These are phyloP conservation scores for Xestobium rufovillosum DNA, from an alignment of 2,888 invertebrate species.

Conservation along the genomic window DNA sequence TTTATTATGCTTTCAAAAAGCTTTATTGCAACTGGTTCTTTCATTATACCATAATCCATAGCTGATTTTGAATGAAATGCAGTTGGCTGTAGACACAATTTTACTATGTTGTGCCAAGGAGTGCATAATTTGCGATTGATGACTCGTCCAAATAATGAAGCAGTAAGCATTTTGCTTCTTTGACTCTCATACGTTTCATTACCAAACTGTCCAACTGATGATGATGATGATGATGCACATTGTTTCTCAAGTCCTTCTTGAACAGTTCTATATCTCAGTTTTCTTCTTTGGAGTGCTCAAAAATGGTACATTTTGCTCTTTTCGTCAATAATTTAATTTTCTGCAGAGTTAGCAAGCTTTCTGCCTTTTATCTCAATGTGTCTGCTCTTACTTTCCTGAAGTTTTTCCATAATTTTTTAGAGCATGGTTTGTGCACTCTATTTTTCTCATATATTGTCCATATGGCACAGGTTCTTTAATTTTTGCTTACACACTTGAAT, in stretches of 20 bases:
- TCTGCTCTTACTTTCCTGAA: conserved; percentile 19
- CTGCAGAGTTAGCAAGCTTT: conserved; percentile 15
- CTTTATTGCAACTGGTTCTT: conserved; percentile 19
- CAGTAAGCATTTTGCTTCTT: conserved; percentile 15
- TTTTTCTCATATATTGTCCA: conserved; percentile 20
- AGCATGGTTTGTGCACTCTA: conserved; percentile 23
- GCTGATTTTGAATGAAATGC: conserved; percentile 16
- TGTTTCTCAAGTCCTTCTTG: conserved; percentile 14
- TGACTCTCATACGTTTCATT: conserved; percentile 15
- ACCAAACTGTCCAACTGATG: conserved; percentile 16
- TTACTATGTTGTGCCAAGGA: conserved; percentile 19
- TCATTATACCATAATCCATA: conserved; percentile 17
- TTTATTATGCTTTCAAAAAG: no score
- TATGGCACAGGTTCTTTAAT: conserved; percentile 21
- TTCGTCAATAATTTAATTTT: conserved; percentile 14
- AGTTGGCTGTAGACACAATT: conserved; percentile 10
- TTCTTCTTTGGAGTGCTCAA: conserved; percentile 21
- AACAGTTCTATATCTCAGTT: conserved; percentile 14
- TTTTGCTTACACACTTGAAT: conserved; percentile 21
- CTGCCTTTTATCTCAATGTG: conserved; percentile 17
- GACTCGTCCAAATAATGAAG: conserved; percentile 18
- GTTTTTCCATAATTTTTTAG: conserved; percentile 25
- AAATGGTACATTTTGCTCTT: conserved; percentile 22
- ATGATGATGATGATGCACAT: conserved; percentile 7
- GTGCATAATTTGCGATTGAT: conserved; percentile 15